Base-by-base conservation (phyloP, 2,888 invertebrate species). In the Homarus gammarus region DNA sequence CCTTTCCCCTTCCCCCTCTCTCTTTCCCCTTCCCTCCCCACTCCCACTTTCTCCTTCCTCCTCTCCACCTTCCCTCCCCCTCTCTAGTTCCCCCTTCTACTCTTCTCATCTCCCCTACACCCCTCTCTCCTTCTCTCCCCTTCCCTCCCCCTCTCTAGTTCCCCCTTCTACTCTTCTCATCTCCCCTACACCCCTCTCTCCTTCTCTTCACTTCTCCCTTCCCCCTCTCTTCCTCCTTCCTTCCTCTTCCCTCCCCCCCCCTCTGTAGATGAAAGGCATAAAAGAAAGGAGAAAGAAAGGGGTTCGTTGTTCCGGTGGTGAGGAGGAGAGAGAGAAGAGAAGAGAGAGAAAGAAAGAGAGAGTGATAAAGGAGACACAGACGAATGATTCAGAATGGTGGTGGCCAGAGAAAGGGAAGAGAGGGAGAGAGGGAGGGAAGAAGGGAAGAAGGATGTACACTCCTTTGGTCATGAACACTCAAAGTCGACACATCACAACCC, bases 111-210 rank as follows among this genome's bases (percentile, higher is more conserved):
- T 8, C 18, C 70, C 2, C 27, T 70, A 2, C 36, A 10, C 38
- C 40, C 72, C 73, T 73, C 33, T 73, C 15, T 33, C 73, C 27
- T 40, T 27, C 38, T 73, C 73, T 73, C 40, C 44, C 40, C 38
- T 33, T 33, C 72, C 38, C 72, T 33, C 36, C 38, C 72, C 6
- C 6, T 1, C 27, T 61, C 5, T 5, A 18, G 18, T 33, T 12
- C 12, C 18, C 10, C 10, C 38, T 12, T 27, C 10, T 33, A 18
- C 72, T 18, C 72, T 18, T 2, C 72, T 27, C 10, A 2, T 72
- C 31, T 3, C 33, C 22, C 31, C 33, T 33, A 3, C 31, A 12
- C n/a, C n/a, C 27, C 33, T 10, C 27, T n/a, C 31, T 10, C 8
- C n/a, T n/a, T 5, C 27, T 3, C 3, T 22, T 3, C 33, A 18